Conservation (phyloP, 1,140 invertebrate genomes). For the Drosophila repletoides region DNA sequence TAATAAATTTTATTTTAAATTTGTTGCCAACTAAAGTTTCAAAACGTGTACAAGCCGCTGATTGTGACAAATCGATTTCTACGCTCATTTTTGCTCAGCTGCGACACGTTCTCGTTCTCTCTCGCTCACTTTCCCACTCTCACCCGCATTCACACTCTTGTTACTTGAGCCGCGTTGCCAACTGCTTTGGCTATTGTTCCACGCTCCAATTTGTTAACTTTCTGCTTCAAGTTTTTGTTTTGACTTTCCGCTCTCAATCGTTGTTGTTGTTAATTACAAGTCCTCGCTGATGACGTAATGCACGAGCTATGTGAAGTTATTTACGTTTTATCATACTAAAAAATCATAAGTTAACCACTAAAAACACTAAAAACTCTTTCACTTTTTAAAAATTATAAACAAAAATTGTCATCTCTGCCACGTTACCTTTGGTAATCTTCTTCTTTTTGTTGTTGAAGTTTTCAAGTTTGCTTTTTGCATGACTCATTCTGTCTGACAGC, state of each 20-base stretch:
- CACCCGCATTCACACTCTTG: conserved; percentile 11
- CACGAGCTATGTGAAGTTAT: conserved; percentile 3
- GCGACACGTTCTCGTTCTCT: conserved; percentile 11
- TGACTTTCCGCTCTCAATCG: background rate
- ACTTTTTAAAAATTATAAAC: background rate
- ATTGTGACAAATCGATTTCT: conserved; percentile 76
- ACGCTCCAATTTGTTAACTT: conserved; percentile 37
- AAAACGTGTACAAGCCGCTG: conserved; percentile 45
- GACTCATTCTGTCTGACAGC: conserved; percentile 23
- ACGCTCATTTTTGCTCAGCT: conserved; percentile 40
- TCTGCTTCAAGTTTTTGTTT: conserved; percentile 19
- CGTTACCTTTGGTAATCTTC: conserved; percentile 25
- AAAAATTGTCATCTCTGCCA: conserved; percentile 12
- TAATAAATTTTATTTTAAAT: background rate
- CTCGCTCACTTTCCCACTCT: background rate
- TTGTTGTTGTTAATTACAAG: conserved; percentile 17
- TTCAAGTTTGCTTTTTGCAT: conserved; percentile 9
- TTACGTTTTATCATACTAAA: background rate
- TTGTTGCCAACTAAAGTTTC: conserved; percentile 30
- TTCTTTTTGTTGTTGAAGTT: conserved; percentile 1
- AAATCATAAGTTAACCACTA: too few species aligned
- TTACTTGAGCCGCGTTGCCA: conserved; percentile 34
- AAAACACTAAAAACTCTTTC: background rate
- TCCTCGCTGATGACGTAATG: conserved; percentile 39
- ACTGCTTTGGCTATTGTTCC: conserved; percentile 16